A percentile compares a stretch with the other conserved stretches of the same genome.
Conservation (phyloP, 1,140 invertebrate species). For the Neodiprion fabricii region DNA sequence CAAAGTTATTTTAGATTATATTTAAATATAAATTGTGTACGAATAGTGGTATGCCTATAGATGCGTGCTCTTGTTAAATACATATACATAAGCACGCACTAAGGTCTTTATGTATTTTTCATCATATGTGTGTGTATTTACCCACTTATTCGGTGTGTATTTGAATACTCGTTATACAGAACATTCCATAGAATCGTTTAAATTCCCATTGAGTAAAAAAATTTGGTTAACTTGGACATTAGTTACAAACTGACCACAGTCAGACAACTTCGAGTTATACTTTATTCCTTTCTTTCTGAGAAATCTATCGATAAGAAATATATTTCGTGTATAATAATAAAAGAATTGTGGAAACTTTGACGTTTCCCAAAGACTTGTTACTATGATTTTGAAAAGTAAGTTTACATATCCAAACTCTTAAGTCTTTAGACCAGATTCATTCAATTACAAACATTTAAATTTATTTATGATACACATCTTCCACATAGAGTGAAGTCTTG, state of each 20-base stretch:
- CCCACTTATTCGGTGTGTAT: background rate
- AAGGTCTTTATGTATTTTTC: background rate
- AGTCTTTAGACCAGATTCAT: background rate
- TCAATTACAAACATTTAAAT: background rate
- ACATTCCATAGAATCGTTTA: conserved; percentile 1
- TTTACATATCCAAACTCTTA: background rate
- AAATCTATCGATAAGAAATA: background rate
- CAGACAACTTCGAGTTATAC: background rate
- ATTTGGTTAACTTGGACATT: background rate
- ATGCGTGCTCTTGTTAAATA: background rate
- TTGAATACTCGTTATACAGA: background rate
- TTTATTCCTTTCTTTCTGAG: background rate
- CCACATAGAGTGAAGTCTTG: background rate
- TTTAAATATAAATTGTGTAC: background rate
- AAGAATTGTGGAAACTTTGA: background rate
- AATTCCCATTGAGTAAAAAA: background rate
- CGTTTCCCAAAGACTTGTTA: background rate
- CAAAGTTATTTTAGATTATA: background rate
- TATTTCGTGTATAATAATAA: background rate
- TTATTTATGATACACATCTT: background rate
- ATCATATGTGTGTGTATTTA: background rate
- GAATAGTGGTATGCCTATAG: background rate
- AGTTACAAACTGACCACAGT: background rate
- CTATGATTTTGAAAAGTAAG: background rate
- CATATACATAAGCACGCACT: background rate